Evolutionary conservation across 2,113 vertebrate genomes (phyloP).

Genomic region (Chrysochloris asiatica): DNA sequence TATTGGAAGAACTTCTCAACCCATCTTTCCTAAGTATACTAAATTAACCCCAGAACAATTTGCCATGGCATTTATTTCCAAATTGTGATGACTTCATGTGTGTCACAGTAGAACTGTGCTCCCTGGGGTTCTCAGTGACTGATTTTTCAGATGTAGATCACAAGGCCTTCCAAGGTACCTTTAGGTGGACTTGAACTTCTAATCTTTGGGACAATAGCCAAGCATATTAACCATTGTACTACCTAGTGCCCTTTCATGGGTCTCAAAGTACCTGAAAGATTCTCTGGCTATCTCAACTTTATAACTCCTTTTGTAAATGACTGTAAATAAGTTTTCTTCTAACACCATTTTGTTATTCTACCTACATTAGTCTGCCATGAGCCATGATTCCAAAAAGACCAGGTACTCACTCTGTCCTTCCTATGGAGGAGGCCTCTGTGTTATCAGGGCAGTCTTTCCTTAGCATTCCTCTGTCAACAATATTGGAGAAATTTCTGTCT

Average conservation of each 20-base stretch:
- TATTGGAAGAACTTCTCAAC: not conserved
- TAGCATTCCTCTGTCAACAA: not conserved
- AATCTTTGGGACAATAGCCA: not conserved
- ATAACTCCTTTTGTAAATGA: not conserved
- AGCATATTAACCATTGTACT: not conserved
- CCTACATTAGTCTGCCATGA: too few species aligned
- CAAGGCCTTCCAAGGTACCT: not conserved
- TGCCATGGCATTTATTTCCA: not conserved
- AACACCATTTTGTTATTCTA: not conserved
- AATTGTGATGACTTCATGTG: not conserved
- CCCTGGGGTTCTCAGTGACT: not conserved
- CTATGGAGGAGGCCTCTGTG: not conserved
- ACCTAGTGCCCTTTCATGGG: not conserved
- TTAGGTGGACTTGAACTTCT: not conserved
- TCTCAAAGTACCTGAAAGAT: not conserved
- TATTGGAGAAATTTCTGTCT: not conserved
- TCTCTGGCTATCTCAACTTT: not conserved
- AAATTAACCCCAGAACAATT: not conserved
- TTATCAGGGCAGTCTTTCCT: not conserved
- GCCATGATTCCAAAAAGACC: not conserved
- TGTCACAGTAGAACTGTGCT: too few species aligned
- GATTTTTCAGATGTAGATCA: not conserved
- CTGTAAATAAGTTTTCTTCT: not conserved
- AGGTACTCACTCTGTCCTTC: not conserved
- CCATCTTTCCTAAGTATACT: not conserved